A percentile compares a stretch with the other conserved stretches of the same genome.
Conservation (phyloP, 2,113 vertebrate genomes). For the Sisor rabdophorus region DNA sequence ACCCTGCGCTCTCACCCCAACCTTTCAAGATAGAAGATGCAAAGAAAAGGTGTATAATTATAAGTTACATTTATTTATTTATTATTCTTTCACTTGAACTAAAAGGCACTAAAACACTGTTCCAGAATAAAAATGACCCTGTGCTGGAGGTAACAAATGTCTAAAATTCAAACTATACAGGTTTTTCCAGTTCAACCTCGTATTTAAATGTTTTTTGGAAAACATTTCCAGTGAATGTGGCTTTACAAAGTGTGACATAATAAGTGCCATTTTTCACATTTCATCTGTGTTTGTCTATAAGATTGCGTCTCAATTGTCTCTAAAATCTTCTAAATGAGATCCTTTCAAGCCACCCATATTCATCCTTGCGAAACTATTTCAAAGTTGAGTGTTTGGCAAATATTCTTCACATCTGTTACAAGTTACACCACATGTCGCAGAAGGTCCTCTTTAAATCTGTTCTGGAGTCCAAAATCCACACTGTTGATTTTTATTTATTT, state of each 20-base stretch:
- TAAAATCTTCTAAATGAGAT: background rate
- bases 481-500: no score
- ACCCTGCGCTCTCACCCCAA: no score
- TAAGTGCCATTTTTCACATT: background rate
- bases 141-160: no score
- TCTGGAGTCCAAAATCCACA: background rate
- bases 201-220: background rate
- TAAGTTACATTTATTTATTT: no score
- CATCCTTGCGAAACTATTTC: background rate
- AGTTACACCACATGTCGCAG: constrained; percentile 1
- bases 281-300: background rate
- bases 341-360: background rate
- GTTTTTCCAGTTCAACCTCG: no score
- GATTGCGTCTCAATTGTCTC: background rate
- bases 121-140: no score
- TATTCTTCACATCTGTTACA: constrained; percentile 13
- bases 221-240: background rate
- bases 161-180: no score
- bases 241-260: background rate
- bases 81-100: no score
- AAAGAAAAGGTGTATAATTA: no score
- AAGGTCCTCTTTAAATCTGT: background rate
- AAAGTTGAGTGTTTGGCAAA: background rate
- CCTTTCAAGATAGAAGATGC: no score
- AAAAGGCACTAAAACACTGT: no score